Conservation (phyloP, 2,888 invertebrate genomes). For the Drosophila phalerata region DNA sequence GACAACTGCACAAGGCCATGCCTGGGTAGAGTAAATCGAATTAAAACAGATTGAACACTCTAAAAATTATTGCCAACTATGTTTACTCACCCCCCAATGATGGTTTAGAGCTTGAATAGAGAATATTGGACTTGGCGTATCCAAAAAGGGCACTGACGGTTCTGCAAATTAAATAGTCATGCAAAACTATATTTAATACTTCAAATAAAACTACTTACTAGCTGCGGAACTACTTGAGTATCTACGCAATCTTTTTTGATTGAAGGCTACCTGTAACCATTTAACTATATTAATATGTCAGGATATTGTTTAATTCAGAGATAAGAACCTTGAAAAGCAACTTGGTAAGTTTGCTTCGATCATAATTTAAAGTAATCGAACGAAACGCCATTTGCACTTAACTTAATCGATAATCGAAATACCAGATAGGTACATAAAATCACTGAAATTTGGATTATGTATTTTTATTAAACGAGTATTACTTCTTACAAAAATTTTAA, state of each 20-base stretch:
- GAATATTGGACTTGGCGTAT: not conserved
- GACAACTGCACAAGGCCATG: not conserved
- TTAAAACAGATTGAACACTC: not conserved
- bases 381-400: not conserved
- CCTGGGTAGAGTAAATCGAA: not conserved
- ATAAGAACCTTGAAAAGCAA: not conserved
- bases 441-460: not conserved
- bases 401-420: not conserved
- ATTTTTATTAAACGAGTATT: not conserved
- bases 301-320: not conserved
- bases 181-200: not conserved
- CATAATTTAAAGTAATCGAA: not conserved
- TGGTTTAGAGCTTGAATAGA: not conserved
- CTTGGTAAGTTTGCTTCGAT: not conserved
- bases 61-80: not conserved
- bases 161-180: constrained; percentile 3
- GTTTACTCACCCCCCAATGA: constrained; percentile 24
- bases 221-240: not conserved
- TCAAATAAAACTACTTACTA: not conserved
- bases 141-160: constrained; percentile 3
- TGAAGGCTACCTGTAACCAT: not conserved
- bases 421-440: not conserved
- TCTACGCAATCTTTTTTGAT: not conserved
- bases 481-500: not conserved
- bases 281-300: not conserved